Conservation (phyloP, 2,888 invertebrate genomes). For the Tolmerus cingulatus region DNA sequence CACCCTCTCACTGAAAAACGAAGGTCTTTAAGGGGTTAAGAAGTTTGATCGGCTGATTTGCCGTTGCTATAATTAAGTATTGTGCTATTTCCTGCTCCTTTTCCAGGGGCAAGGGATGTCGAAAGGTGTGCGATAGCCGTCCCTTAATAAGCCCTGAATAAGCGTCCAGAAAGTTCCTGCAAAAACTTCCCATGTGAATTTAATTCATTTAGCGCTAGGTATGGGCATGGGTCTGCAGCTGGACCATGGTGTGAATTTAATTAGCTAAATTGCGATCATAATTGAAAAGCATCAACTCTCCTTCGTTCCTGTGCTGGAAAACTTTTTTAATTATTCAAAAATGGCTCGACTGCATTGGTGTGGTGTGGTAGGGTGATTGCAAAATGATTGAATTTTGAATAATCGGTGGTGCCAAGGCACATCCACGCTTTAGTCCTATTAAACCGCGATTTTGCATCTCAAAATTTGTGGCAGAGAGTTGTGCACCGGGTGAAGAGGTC, state of each 20-base stretch:
- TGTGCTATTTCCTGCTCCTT: background rate
- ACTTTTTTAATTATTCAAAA: background rate
- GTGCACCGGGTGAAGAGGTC: background rate
- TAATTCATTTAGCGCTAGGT: background rate
- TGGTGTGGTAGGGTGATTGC: background rate
- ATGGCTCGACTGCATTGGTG: background rate
- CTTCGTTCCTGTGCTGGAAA: background rate
- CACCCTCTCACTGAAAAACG: background rate
- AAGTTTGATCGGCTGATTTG: background rate
- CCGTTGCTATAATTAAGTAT: background rate
- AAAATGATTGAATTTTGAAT: background rate
- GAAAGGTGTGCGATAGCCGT: background rate
- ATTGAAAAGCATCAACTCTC: background rate
- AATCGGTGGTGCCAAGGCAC: background rate
- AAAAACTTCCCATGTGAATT: background rate
- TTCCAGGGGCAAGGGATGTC: background rate
- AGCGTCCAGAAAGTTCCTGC: background rate
- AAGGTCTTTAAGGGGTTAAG: background rate
- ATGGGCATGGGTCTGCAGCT: background rate
- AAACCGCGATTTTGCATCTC: background rate
- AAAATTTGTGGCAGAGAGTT: background rate
- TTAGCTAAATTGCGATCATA: background rate
- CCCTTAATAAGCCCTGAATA: background rate
- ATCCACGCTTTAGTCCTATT: background rate
- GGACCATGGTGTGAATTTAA: background rate